Conservation (phyloP, 2,113 vertebrate genomes). For the Lynx canadensis region DNA sequence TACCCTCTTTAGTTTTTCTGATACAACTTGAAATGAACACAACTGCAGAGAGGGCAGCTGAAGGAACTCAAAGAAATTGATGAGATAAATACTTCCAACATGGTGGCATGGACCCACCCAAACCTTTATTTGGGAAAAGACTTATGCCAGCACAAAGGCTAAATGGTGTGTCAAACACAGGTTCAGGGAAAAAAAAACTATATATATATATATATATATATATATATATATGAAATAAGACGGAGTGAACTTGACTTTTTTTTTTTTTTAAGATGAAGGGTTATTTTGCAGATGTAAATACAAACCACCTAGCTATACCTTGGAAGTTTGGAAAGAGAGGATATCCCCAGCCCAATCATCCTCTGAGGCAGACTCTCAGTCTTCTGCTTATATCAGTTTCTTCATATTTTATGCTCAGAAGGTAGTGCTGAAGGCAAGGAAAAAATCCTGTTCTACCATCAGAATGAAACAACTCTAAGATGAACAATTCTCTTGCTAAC, state of each 20-base stretch:
- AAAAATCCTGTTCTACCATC: too few relatives aligned
- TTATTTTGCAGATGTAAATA: not conserved
- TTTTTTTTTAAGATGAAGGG: not conserved
- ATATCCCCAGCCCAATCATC: not conserved
- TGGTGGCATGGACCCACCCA: too few relatives aligned
- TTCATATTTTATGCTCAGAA: not conserved
- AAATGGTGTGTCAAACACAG: not conserved
- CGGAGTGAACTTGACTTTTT: not conserved
- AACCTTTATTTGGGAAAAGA: not conserved
- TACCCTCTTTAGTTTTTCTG: not conserved
- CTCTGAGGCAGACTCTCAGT: not conserved
- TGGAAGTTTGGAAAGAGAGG: not conserved
- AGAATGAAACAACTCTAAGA: not conserved
- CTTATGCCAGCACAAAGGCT: not conserved
- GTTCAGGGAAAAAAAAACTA: not conserved
- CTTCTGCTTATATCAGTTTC: not conserved
- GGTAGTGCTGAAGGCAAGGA: not conserved
- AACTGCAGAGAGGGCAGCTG: not conserved
- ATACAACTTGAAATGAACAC: not conserved
- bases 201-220: too few relatives aligned
- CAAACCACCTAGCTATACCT: not conserved
- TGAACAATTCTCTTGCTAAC: not conserved
- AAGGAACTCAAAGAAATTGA: not conserved
- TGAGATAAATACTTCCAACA: not conserved
- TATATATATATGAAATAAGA: too few relatives aligned